Percentiles rank a stretch among this genome's conserved stretches.
phyloP scores from a whole-genome alignment of 1,140 invertebrate species.

The Drosophila setifemur region DNA sequence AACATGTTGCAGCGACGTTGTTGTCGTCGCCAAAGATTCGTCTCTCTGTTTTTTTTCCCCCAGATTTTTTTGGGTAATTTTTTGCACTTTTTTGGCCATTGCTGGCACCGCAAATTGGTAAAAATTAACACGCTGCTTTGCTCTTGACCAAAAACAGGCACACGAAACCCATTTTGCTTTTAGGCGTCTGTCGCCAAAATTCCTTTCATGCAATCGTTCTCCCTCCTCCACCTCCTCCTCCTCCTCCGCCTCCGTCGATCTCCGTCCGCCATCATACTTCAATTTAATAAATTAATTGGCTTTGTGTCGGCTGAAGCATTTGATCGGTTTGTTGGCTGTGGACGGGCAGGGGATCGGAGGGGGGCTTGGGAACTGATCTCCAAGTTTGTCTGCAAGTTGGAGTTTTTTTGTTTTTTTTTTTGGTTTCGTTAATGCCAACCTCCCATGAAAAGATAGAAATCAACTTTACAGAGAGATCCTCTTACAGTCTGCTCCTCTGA shows the following conservation, averaged over 20 bases:
- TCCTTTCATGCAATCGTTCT: slow-evolving; percentile 62
- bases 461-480: slow-evolving; percentile 44
- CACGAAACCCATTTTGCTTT: slow-evolving; percentile 77
- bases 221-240: no score
- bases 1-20: slow-evolving; percentile 71
- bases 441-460: slow-evolving; percentile 75
- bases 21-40: slow-evolving; percentile 46
- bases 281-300: slow-evolving; percentile 83
- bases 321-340: slow-evolving; percentile 35
- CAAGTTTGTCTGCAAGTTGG: slow-evolving; percentile 20
- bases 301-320: slow-evolving; percentile 65
- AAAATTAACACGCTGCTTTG: slow-evolving; percentile 81
- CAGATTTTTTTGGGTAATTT: slow-evolving; percentile 24
- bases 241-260: background rate
- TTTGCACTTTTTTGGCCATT: slow-evolving; percentile 51
- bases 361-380: slow-evolving; percentile 26
- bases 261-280: slow-evolving; percentile 76
- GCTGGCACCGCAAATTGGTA: slow-evolving; percentile 73
- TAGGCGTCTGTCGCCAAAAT: slow-evolving; percentile 81
- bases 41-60: slow-evolving; percentile 17
- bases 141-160: slow-evolving; percentile 80
- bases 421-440: slow-evolving; percentile 64
- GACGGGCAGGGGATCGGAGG: background rate
- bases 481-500: slow-evolving; percentile 29
- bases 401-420: no score